Evolutionary conservation across 2,888 invertebrate species (phyloP), one percentile per base, ranked within the genome.

Genomic region (Synergus gifuensis): DNA sequence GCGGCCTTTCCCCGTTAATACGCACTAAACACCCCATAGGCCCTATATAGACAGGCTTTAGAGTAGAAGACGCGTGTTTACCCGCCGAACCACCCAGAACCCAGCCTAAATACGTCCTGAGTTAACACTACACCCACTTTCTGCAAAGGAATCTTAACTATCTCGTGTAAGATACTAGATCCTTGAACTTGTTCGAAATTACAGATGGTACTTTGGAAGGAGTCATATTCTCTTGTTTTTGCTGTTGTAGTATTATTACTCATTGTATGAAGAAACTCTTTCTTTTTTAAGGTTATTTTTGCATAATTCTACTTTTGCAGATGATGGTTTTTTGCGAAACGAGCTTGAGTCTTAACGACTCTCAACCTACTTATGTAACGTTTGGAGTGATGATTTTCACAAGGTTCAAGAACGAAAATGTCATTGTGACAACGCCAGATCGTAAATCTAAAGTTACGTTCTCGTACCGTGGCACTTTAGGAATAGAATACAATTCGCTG

Each of bases 21-120:
- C 90, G 87, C 89, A 90, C 89, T 91, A 91, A 91, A 91, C 92
- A 91, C 91, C 89, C 90, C 88, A 88, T 91, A 88, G 88, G 82
- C 85, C 85, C 84, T 81, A 81, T 84, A 84, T 86, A 84, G 83
- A 82, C 85, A 85, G 85, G 86, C 87, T 89, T 86, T 87, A 87
- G 85, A 87, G 83, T 85, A 84, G 85, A 87, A 88, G 88, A 88
- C 87, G 87, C 85, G 88, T 88, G 87, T 89, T 89, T 88, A 86
- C 87, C 85, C 83, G 85, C 84, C 85, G 83, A 83, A 86, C 83
- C 84, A 84, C 85, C 42, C 40, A n/a, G 40, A n/a, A 84, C 85
- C 64, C 64, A 11, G 42, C 1, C 64, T 66, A 42, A 42, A 66
- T 73, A 49, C 49, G 49, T 16, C 28, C 49, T 69, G 69, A 54